These are phyloP conservation scores for Caenorhabditis parvicauda DNA, from an alignment of 2,888 invertebrate genomes.

Conservation along the genomic window DNA sequence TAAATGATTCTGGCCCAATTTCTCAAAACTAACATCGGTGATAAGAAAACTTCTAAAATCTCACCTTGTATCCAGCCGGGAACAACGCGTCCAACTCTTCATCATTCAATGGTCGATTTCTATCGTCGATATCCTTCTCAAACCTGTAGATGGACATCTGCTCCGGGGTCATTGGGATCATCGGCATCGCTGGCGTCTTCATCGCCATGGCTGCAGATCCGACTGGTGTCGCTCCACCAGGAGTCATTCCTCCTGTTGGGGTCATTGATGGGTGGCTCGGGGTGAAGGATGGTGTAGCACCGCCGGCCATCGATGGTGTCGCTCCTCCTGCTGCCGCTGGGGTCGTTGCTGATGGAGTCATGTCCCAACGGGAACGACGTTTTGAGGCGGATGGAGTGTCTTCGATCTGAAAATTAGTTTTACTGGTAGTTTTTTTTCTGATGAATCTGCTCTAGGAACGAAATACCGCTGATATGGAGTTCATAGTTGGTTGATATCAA, in stretches of 20 bases:
- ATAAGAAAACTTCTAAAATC: too few relatives aligned
- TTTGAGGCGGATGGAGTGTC: slow-evolving; percentile 93
- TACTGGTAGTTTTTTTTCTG: too few relatives aligned
- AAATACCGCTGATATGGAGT: too few relatives aligned
- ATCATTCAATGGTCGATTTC: slow-evolving; percentile 91
- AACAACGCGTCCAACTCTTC: slow-evolving; percentile 96
- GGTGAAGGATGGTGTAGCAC: slow-evolving; percentile 63
- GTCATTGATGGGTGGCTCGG: slow-evolving; percentile 42
- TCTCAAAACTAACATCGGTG: too few relatives aligned
- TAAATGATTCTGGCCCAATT: too few relatives aligned
- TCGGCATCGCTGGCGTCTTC: slow-evolving; percentile 92
- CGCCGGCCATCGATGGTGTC: slow-evolving; percentile 33
- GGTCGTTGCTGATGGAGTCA: slow-evolving; percentile 79
- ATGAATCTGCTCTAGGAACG: too few relatives aligned
- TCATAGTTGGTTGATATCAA: not conserved
- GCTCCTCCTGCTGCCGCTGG: slow-evolving; percentile 56
- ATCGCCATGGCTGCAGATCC: slow-evolving; percentile 91
- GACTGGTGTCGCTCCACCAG: slow-evolving; percentile 66
- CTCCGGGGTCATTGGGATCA: slow-evolving; percentile 94
- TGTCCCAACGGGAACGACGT: slow-evolving; percentile 95
- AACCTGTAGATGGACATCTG: slow-evolving; percentile 72
- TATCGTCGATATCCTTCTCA: slow-evolving; percentile 89
- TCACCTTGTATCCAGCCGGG: slow-evolving; percentile 93
- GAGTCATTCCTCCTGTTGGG: slow-evolving; percentile 61
- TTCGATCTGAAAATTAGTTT: slow-evolving; percentile 66